Conservation (phyloP, 2,888 invertebrate species). For the Epinotia ramella region DNA sequence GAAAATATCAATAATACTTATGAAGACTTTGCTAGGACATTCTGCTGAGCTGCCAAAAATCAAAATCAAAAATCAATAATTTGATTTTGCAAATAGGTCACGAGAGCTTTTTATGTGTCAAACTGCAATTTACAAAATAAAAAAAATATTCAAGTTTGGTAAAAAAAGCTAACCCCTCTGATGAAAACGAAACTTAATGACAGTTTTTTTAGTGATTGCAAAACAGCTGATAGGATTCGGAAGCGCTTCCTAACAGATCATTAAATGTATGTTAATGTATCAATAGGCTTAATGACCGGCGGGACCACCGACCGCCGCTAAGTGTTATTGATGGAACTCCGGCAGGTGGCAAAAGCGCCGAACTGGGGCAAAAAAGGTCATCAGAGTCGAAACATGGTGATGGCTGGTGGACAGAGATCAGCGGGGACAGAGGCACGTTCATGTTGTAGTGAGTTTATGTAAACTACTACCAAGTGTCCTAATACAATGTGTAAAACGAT, state of each 20-base stretch:
- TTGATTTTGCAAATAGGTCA: no score
- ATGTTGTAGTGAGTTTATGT: neutral
- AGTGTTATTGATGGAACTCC: slow-evolving; percentile 80
- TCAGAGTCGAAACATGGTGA: slow-evolving; percentile 70
- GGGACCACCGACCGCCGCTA: slow-evolving; percentile 67
- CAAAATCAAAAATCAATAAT: no score
- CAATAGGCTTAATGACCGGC: slow-evolving; percentile 27
- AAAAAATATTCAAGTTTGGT: no score
- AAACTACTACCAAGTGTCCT: no score
- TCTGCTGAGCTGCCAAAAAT: no score
- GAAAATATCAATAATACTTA: no score
- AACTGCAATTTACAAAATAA: no score
- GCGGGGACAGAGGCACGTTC: slow-evolving; percentile 2
- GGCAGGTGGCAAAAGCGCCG: slow-evolving; percentile 83
- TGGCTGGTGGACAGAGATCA: slow-evolving; percentile 63
- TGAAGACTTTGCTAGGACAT: no score
- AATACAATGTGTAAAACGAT: no score
- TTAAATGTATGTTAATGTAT: slow-evolving; percentile 35
- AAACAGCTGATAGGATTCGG: slow-evolving; percentile 34
- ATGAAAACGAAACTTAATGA: slow-evolving; percentile 5
- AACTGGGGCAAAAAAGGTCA: slow-evolving; percentile 78
- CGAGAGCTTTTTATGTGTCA: no score
- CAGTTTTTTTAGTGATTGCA: slow-evolving; percentile 17
- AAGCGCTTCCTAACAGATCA: slow-evolving; percentile 26
- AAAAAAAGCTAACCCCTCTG: neutral